Base-by-base conservation (phyloP, 2,113 vertebrate genomes). In the Aspiorhynchus laticeps region DNA sequence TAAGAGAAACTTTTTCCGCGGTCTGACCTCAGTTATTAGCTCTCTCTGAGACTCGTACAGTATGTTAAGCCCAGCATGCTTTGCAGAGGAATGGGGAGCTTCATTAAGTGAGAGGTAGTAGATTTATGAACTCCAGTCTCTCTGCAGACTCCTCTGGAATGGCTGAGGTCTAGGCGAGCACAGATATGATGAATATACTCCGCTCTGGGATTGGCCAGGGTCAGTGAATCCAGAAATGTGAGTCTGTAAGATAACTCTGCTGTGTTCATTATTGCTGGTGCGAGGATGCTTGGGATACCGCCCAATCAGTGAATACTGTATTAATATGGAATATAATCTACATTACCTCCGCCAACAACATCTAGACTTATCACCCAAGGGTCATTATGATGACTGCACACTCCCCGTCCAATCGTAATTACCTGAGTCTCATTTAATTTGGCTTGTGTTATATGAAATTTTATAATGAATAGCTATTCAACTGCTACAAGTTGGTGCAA, bases 111-210 rank as follows among this genome's bases (percentile, higher is more conserved):
- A 84, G 78, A 88, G 80, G 38, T 19, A 79, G 71, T 73, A 89
- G 88, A 90, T 90, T 91, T 90, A 90, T 90, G 87, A 84, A 88
- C 80, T 93, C 90, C 90, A 91, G 91, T 89, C 89, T 88, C 88
- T 90, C 92, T 77, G 89, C 77, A 90, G 90, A 91, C 90, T 91
- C 79, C 59, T 88, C 85, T 86, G 84, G 69, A 84, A 74, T 84
- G 65, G 83, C 83, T 84, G 46, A 74, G 83, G 83, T 89, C 92
- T 92, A 86, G 90, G 89, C 91, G 90, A 93, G 93, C 93, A 91
- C 91, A 92, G 94, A 93, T 92, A 91, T 96, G 94, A 96, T 94
- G 94, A 94, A 94, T 95, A 92, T 93, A 95, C 94, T 95, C 92
- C 90, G 91, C 94, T 94, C 91, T 89, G 93, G 93, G 92, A 91